Conservation (phyloP, 2,888 invertebrate species). For the Drosophila demipolita region DNA sequence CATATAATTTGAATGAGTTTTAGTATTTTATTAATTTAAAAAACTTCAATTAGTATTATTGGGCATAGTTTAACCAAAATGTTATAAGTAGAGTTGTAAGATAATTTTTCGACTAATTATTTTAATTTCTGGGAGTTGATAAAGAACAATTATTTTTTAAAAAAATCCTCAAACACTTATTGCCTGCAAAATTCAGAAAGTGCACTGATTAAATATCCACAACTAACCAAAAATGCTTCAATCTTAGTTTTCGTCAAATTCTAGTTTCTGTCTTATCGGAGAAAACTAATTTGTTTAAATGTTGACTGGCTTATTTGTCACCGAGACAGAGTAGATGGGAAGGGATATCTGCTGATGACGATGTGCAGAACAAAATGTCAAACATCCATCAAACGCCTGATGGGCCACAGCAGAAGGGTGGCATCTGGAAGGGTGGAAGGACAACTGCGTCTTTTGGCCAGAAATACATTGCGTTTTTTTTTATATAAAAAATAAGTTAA, state of each 20-base stretch:
- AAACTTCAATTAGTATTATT: neutral
- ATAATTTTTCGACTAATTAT: neutral
- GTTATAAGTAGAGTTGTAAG: neutral
- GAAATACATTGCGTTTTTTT: neutral
- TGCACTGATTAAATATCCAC: neutral
- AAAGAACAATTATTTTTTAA: neutral
- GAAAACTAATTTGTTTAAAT: slow-evolving; percentile 81
- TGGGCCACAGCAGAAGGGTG: slow-evolving; percentile 17
- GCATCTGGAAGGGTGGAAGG: slow-evolving; percentile 17
- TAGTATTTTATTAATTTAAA: neutral
- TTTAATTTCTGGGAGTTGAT: neutral
- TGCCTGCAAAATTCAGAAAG: neutral
- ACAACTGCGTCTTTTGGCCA: slow-evolving; percentile 54
- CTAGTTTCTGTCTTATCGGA: slow-evolving; percentile 60
- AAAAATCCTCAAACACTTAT: neutral
- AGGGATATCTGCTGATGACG: slow-evolving; percentile 34
- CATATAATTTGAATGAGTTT: neutral
- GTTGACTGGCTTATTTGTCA: slow-evolving; percentile 67
- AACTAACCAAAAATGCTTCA: slow-evolving; percentile 4
- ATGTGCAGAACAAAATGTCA: slow-evolving; percentile 39
- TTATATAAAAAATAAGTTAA: slow-evolving; percentile 61
- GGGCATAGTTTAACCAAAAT: neutral
- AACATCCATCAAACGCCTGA: slow-evolving; percentile 67
- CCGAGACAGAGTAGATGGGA: neutral
- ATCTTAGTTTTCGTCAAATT: slow-evolving; percentile 7